Base-by-base conservation (phyloP, 2,797 vertebrate species). In the Premnoplex brunnescens region DNA sequence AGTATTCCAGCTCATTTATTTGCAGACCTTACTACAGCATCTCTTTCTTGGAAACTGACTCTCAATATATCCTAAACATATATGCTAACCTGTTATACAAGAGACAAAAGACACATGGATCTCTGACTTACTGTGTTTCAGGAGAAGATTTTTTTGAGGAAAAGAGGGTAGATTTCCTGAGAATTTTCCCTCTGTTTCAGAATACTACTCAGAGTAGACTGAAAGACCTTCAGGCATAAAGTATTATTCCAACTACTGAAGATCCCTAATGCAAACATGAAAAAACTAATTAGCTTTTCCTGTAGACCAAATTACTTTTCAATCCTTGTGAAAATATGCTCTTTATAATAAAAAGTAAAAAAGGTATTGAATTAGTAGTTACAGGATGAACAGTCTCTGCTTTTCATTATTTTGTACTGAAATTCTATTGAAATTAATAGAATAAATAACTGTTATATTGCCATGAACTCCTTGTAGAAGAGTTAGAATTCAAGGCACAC, bases 401-500 rank as follows among this genome's bases (percentile, higher is more conserved):
- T 91, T 94, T 85, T 75, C 90, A 76, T 94, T 86, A 51, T 36
- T 84, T 93, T 74, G 54, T 71, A 66, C 9, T 52, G 74, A 93
- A 88, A 74, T 82, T 83, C 44, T 89, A 15, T 84, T 91, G 72
- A 95, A 95, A 93, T 94, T 85, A 90, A 62, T 60, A 83, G 37
- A 91, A 83, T 89, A 89, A 97, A 88, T 94, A 80, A 27, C 21
- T 88, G 71, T 81, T 93, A 58, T 34, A 34, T 83, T 94, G 59
- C 52, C 52, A 56, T 73, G n/a, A 94, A 91, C 59, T 96, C 39
- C 39, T 83, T 85, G 83, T 76, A 88, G 44, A 91, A 84, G 71
- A 63, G 48, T 79, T 95, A 69, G 64, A 58, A 95, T 95, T 97
- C 36, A 58, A 83, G 91, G 92, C 79, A 87, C 64, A 89, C 66